These are phyloP conservation scores for Lacanobia wlatinum DNA, from an alignment of 2,888 invertebrate genomes.

Conservation along the genomic window DNA sequence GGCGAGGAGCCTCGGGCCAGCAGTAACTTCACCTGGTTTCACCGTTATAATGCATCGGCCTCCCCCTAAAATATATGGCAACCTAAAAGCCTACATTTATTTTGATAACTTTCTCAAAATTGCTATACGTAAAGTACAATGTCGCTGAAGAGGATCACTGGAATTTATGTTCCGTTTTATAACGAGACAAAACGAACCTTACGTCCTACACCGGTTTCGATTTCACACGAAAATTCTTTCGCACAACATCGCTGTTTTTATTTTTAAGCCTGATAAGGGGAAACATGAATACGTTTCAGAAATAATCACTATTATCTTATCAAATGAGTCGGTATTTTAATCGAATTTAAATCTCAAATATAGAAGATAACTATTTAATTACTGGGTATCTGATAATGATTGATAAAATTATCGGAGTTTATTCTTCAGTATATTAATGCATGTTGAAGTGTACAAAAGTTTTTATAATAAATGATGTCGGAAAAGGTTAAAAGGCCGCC, in stretches of 20 bases:
- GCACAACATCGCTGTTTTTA: slow-evolving; percentile 40
- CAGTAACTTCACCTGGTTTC: slow-evolving; percentile 74
- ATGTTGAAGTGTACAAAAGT: slow-evolving; percentile 58
- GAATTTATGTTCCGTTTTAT: slow-evolving; percentile 65
- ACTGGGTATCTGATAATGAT: slow-evolving; percentile 55
- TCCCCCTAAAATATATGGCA: slow-evolving; percentile 85
- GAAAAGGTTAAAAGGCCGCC: slow-evolving; percentile 82
- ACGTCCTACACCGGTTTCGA: slow-evolving; percentile 55
- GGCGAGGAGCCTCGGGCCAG: slow-evolving; percentile 64
- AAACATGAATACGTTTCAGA: slow-evolving; percentile 38
- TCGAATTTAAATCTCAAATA: slow-evolving; percentile 53
- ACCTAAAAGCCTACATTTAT: slow-evolving; percentile 84
- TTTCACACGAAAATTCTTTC: slow-evolving; percentile 51
- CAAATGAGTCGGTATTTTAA: slow-evolving; percentile 45
- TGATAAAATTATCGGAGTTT: slow-evolving; percentile 53
- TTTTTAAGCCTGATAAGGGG: slow-evolving; percentile 19
- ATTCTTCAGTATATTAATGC: slow-evolving; percentile 60
- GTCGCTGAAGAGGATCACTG: slow-evolving; percentile 68
- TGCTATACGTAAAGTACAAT: slow-evolving; percentile 64
- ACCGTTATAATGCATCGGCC: slow-evolving; percentile 80
- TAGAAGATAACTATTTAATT: slow-evolving; percentile 56
- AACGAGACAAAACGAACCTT: slow-evolving; percentile 44
- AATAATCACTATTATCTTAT: slow-evolving; percentile 55
- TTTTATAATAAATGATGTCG: slow-evolving; percentile 76
- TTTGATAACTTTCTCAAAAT: slow-evolving; percentile 81